A percentile compares a stretch with the other conserved stretches of the same genome.
Evolutionary conservation across 2,113 vertebrate genomes (phyloP).

Genomic region (Agapornis roseicollis): DNA sequence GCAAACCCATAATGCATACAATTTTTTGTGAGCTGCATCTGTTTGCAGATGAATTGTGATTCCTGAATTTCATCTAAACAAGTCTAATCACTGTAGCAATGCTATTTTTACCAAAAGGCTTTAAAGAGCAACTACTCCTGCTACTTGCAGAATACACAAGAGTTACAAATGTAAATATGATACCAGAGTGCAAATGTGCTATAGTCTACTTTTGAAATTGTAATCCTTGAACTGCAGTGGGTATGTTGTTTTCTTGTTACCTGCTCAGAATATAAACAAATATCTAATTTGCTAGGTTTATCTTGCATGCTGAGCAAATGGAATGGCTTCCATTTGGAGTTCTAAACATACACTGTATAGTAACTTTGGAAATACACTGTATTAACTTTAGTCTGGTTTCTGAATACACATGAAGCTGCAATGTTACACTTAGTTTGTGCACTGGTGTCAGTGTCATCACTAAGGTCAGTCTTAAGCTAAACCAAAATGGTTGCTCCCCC

Average conservation of each 20-base stretch:
- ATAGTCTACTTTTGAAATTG: background rate
- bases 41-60: background rate
- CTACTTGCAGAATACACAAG: background rate
- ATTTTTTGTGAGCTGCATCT: background rate
- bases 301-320: background rate
- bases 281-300: conserved; percentile 20
- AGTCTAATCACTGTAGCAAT: background rate
- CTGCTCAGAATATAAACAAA: conserved; percentile 60
- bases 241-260: conserved; percentile 8
- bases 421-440: background rate
- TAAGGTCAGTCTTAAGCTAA: background rate
- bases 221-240: background rate
- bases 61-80: background rate
- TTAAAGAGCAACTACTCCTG: background rate
- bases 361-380: background rate
- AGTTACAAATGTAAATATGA: background rate
- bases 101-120: background rate
- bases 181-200: background rate
- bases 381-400: conserved; percentile 8
- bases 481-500: background rate
- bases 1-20: background rate
- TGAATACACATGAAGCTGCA: conserved; percentile 12
- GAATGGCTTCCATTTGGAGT: conserved; percentile 30
- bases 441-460: background rate
- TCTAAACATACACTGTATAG: background rate